phyloP scores from a whole-genome alignment of 2,113 vertebrate genomes.

The Dipodomys merriami region DNA sequence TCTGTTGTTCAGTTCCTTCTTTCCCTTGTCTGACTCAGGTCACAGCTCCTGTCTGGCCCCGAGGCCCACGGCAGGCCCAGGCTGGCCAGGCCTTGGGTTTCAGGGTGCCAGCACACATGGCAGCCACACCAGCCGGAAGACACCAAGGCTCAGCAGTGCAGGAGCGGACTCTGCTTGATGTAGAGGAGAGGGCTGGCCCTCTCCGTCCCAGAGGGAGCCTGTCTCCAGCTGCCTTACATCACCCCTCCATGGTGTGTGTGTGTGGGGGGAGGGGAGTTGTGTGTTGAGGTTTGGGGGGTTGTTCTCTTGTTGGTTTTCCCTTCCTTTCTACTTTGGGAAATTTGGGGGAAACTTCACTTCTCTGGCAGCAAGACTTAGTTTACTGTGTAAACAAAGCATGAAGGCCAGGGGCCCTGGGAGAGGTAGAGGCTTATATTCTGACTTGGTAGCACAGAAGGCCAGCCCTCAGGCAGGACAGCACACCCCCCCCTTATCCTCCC shows the following conservation, averaged over 20 bases:
- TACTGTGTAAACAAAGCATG: no score
- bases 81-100: background rate
- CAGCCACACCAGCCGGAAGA: background rate
- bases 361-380: no score
- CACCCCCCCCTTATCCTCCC: rapidly evolving
- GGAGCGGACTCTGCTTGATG: no score
- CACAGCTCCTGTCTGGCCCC: background rate
- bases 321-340: background rate
- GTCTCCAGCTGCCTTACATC: no score
- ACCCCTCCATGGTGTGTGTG: no score
- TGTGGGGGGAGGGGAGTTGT: background rate
- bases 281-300: no score
- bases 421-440: background rate
- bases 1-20: background rate
- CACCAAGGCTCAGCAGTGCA: no score
- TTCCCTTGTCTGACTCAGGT: background rate
- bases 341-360: background rate
- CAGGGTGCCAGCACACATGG: rapidly evolving
- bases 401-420: background rate
- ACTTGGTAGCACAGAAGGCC: no score
- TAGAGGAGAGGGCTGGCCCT: no score
- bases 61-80: rapidly evolving
- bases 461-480: background rate
- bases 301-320: background rate
- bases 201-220: no score